A percentile compares a stretch with the other conserved stretches of the same genome.
phyloP scores from a whole-genome alignment of 2,797 vertebrate genomes.

The Mastacembelus armatus region DNA sequence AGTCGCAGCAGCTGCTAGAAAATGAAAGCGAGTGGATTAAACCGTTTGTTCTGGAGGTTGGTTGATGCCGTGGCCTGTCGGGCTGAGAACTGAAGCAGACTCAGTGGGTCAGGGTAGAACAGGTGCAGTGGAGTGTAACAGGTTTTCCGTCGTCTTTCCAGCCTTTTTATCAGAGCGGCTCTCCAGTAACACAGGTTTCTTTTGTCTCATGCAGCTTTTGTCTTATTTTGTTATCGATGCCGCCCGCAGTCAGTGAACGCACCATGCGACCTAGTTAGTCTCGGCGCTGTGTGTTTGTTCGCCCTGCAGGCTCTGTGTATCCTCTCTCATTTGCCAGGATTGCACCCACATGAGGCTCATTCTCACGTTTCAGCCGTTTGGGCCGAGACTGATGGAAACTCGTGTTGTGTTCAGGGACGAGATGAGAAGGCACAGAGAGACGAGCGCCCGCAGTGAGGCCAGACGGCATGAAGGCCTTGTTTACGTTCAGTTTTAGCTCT shows the following conservation, averaged over 20 bases:
- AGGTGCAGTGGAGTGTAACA: not conserved
- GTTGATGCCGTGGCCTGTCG: not conserved
- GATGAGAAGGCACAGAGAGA: not conserved
- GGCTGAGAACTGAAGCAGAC: too few species aligned
- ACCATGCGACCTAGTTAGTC: conserved; percentile 50
- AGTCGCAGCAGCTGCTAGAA: too few species aligned
- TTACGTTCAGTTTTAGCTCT: too few species aligned
- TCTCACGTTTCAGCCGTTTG: conserved; percentile 31
- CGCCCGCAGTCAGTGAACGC: conserved; percentile 45
- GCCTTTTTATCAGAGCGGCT: not conserved
- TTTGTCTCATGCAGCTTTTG: conserved; percentile 34
- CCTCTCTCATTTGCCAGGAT: conserved; percentile 12
- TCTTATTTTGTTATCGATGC: not conserved
- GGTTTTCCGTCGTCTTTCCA: not conserved
- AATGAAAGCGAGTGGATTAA: too few species aligned
- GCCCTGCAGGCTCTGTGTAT: conserved; percentile 6
- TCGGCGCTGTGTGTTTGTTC: conserved; percentile 19
- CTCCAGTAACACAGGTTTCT: not conserved
- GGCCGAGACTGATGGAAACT: not conserved
- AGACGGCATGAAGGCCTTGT: too few species aligned
- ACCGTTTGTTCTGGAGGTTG: not conserved
- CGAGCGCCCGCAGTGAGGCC: too few species aligned
- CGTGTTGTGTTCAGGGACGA: not conserved
- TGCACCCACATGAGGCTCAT: not conserved
- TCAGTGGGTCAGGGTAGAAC: too few species aligned